phyloP scores from a whole-genome alignment of 2,113 vertebrate species.

The Jacana jacana region DNA sequence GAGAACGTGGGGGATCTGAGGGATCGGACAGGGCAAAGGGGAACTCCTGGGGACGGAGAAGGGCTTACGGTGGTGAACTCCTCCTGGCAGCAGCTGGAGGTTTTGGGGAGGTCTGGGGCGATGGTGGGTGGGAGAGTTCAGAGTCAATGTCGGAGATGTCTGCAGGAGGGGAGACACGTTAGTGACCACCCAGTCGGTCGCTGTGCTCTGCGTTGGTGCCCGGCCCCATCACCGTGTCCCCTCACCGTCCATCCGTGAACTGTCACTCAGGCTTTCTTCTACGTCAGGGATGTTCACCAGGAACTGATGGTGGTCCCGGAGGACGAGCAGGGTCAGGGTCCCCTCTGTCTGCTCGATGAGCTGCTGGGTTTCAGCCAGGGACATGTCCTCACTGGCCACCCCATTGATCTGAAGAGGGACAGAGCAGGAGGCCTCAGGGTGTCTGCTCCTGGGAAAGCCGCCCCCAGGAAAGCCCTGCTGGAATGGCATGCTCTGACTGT shows the following conservation, averaged over 20 bases:
- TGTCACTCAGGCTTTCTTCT: constrained; percentile 83
- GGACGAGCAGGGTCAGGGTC: constrained; percentile 84
- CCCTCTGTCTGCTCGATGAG: constrained; percentile 90
- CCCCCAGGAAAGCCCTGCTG: neutral
- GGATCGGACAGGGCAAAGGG: no score
- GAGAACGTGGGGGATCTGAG: neutral
- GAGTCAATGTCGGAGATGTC: constrained; percentile 89
- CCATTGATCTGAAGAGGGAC: constrained; percentile 86
- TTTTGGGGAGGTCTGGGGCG: constrained; percentile 34
- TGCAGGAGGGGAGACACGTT: neutral
- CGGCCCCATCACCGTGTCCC: rapidly evolving
- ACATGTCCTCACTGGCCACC: constrained; percentile 89
- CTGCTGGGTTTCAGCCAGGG: constrained; percentile 88
- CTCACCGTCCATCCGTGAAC: constrained; percentile 89
- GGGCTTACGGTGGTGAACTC: constrained; percentile 46
- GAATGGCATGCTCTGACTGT: neutral
- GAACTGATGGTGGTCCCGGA: constrained; percentile 87
- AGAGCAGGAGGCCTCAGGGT: neutral
- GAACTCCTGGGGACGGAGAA: neutral
- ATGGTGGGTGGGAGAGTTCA: constrained; percentile 56
- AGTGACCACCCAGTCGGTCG: neutral
- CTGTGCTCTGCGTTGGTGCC: neutral
- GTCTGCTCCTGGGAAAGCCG: neutral
- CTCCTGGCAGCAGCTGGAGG: constrained; percentile 44
- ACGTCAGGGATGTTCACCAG: constrained; percentile 88